These are phyloP conservation scores for Telmatochromis sp. DNA, from an alignment of 2,113 vertebrate genomes.

Conservation along the genomic window DNA sequence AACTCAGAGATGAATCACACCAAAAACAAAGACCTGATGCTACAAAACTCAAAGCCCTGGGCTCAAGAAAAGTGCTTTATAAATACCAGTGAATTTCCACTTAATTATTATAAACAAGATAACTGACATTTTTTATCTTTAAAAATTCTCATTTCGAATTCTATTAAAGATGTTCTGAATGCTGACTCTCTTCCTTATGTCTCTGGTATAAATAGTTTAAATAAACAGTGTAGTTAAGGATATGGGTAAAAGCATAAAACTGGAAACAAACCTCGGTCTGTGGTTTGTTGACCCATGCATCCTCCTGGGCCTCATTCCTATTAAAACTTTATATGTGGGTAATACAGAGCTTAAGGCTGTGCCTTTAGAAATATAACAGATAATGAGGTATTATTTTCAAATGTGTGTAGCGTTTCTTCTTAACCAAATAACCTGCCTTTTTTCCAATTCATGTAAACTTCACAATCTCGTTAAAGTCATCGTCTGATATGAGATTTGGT, in stretches of 20 bases:
- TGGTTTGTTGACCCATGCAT: background rate
- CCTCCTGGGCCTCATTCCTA: background rate
- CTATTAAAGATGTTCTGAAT: background rate
- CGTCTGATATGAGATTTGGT: background rate
- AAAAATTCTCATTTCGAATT: background rate
- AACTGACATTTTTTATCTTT: background rate
- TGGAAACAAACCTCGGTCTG: background rate
- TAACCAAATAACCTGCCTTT: background rate
- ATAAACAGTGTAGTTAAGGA: background rate
- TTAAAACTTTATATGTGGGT: background rate
- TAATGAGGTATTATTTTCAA: background rate
- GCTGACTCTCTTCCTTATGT: background rate
- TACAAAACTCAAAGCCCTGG: background rate
- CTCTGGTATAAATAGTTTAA: background rate
- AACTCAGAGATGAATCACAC: background rate
- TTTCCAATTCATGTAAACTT: background rate
- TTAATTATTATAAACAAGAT: too few species aligned
- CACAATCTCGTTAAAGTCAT: background rate
- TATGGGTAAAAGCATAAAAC: background rate
- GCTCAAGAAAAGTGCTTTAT: background rate
- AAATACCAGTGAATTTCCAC: background rate
- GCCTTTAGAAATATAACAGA: background rate
- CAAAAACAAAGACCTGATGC: background rate
- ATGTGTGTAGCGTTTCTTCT: background rate
- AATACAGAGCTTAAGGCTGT: background rate